Evolutionary conservation across 2,113 vertebrate species (phyloP), one percentile per base, ranked within the genome.

Genomic region (Equus przewalskii): DNA sequence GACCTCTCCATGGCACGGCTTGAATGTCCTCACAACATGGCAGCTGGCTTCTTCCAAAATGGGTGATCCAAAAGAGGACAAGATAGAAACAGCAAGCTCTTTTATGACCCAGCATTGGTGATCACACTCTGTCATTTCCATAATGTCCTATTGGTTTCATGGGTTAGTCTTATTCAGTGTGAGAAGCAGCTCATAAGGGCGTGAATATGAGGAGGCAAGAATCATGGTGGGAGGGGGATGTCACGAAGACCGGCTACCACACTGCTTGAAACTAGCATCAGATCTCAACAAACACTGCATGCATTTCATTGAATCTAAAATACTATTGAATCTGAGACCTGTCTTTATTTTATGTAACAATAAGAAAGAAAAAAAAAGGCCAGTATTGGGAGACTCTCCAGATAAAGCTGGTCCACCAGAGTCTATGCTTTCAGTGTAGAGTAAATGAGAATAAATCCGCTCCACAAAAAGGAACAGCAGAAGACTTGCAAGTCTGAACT

Each of bases 281-380:
- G 44, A 41, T 26, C 5, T 89, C 67, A 56, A 62, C 58, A 82
- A 36, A 36, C 56, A 56, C 6, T 33, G 6, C 22, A 41, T 33
- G 6, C 22, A 41, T 69, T 95, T 91, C 3, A 15, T 15, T 54
- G 15, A 9, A 54, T 30, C 28, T 69, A 85, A 93, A 91, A 54
- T 72, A 75, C 8, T 33, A 83, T 28, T 54, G 44, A 49, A 44
- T 49, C 4, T n/a, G 85, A 85, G 36, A 41, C 41, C 44, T 15
- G 33, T 60, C 28, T 76, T 89, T 49, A 73, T 83, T 96, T 94
- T 69, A 69, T 19, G 14, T 75, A 67, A 89, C 30, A 95, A 65
- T 56, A 79, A 67, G 65, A 41, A 93, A 85, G 54, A 67, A 85
- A 69, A 75, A 75, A 67, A 62, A 19, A 82, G 33, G 10, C 44